Base-by-base conservation (phyloP, 2,888 invertebrate genomes). In the Gisinianus flammeolus region DNA sequence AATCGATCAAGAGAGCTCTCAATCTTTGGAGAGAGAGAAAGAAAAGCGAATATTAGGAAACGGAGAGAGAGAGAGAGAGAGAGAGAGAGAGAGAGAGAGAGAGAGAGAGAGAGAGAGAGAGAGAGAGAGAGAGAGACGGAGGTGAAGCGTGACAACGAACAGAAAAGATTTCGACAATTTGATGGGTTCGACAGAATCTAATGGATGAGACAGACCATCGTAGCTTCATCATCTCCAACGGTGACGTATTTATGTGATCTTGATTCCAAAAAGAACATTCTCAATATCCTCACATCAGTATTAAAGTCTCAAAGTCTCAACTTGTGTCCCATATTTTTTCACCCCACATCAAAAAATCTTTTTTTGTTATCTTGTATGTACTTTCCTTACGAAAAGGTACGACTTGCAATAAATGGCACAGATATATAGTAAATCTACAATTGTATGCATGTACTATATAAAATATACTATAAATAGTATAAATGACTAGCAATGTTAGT, bases 91-190 rank as follows among this genome's bases (percentile, higher is more conserved):
- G 44, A 30, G 16, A 10, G 67, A 5, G 67, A 31, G 67, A 67
- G 30, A 67, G 12, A 67, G 22, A 31, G 26, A 12, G n/a, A 12
- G 8, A n/a, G 30, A 66, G 66, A 28, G 24, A 28, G 30, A 5
- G n/a, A n/a, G 30, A 28, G 12, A 56, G 56, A 58, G 56, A 58
- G 54, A 56, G 71, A 71, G 52, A 16, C 22, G 58, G 58, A 64
- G 64, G 62, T 73, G 73, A 73, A 44, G 73, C 73, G 64, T 73
- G 73, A 73, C 73, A 73, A 31, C 31, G 64, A 22, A 73, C 0
- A 73, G 73, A 74, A 64, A 66, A 35, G 73, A 74, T 74, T 74
- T 62, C 66, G 64, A 64, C 73, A 74, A 62, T 66, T 74, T 74
- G 64, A 74, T 74, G 73, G 26, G 35, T 74, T 74, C 33, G 35